These are phyloP conservation scores for Cyprinus carpio DNA, from an alignment of 2,113 vertebrate genomes.

Conservation along the genomic window DNA sequence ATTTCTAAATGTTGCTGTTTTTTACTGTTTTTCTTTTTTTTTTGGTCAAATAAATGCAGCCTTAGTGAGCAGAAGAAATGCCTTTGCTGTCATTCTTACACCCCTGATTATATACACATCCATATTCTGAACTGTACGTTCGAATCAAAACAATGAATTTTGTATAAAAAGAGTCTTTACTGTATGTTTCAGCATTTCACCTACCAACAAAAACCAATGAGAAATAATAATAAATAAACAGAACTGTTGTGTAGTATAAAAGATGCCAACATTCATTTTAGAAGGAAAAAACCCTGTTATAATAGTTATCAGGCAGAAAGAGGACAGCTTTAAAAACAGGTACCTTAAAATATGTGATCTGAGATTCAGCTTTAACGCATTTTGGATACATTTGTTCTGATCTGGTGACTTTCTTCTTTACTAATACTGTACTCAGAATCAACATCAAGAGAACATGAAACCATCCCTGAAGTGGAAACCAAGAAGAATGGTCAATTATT, in stretches of 20 bases:
- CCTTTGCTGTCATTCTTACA: neutral
- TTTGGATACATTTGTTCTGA: neutral
- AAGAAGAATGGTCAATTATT: neutral
- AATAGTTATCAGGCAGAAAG: slow-evolving; percentile 12
- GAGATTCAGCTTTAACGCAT: slow-evolving; percentile 24
- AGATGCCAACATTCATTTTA: neutral
- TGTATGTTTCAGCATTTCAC: slow-evolving; percentile 25
- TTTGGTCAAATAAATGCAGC: neutral
- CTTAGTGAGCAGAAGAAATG: neutral
- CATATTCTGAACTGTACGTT: neutral
- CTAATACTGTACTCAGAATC: slow-evolving; percentile 16
- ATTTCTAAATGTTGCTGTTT: too few species aligned
- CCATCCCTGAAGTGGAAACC: slow-evolving; percentile 9
- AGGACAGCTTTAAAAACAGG: slow-evolving; percentile 32
- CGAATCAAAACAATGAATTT: slow-evolving; percentile 33
- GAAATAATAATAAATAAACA: slow-evolving; percentile 55
- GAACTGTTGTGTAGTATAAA: slow-evolving; percentile 38
- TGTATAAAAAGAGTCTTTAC: slow-evolving; percentile 45
- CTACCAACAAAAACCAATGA: slow-evolving; percentile 25
- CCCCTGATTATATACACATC: neutral
- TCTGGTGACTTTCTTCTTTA: slow-evolving; percentile 3
- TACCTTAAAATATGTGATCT: slow-evolving; percentile 17
- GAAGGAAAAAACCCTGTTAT: neutral
- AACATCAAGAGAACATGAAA: neutral
- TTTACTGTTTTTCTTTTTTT: too few species aligned